phyloP scores from a whole-genome alignment of 2,113 vertebrate genomes.

The Gymnorhina tibicen region DNA sequence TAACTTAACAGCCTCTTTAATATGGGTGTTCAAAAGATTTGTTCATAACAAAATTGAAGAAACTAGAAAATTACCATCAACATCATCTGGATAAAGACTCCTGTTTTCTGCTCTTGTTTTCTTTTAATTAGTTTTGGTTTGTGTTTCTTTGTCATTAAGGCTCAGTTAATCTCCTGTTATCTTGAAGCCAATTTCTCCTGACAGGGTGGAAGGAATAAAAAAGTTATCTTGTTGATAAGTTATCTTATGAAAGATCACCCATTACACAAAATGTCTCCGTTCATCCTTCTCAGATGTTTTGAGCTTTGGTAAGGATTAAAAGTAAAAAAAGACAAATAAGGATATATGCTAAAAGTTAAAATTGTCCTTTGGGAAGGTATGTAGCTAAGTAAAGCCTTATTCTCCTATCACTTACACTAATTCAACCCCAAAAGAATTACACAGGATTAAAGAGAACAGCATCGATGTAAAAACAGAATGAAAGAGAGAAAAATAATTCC shows the following conservation, averaged over 20 bases:
- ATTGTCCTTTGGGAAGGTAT: background rate
- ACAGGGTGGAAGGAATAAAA: slow-evolving; percentile 38
- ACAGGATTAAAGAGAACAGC: background rate
- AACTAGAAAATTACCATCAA: slow-evolving; percentile 23
- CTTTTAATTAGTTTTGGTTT: slow-evolving; percentile 59
- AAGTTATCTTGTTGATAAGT: slow-evolving; percentile 44
- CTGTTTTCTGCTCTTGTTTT: slow-evolving; percentile 62
- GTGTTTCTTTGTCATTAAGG: slow-evolving; percentile 51
- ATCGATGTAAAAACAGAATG: background rate
- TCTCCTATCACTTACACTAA: background rate
- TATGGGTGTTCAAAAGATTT: background rate
- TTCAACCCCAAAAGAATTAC: background rate
- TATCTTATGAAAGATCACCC: slow-evolving; percentile 31
- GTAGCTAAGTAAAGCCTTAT: background rate
- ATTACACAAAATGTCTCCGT: slow-evolving; percentile 12
- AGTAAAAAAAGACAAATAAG: background rate
- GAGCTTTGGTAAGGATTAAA: slow-evolving; percentile 11
- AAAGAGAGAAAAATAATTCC: background rate
- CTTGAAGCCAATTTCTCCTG: slow-evolving; percentile 39
- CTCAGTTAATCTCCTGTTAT: slow-evolving; percentile 28
- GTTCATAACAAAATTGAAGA: slow-evolving; percentile 22
- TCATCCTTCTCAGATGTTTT: slow-evolving; percentile 27
- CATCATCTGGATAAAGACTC: background rate
- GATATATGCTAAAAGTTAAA: background rate
- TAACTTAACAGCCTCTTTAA: background rate